Base-by-base conservation (phyloP, 1,140 invertebrate species). In the Panagrolaimus sp. region DNA sequence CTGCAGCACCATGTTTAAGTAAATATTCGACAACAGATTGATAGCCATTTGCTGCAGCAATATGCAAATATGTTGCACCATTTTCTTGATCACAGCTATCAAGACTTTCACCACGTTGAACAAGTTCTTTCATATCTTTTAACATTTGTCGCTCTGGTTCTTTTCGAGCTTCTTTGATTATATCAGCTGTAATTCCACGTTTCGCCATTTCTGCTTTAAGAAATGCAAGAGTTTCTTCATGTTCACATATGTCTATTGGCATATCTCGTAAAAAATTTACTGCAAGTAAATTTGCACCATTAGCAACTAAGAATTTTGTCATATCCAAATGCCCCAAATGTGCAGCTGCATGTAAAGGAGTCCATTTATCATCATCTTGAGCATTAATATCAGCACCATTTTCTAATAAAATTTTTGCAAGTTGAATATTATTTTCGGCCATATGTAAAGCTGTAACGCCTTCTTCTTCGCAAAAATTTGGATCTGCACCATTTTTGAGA, bases 231-330 rank as follows among this genome's bases (percentile, higher is more conserved):
- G 57, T 90, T 2, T 38, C 8, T 92, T 84, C 95, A 83, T 98
- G 95, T 45, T 82, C 80, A 86, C 95, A 98, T 74, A 98, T 96
- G 86, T 99, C 96, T 82, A 98, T 98, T 8, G 96, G 94, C 96
- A 98, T 98, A 82, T 99, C 98, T 43, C 93, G 95, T 85, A 98
- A 95, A 9, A 93, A 93, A 85, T 98, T 98, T 1, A 98, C 94
- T 16, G 94, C 93, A 78, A 99, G 85, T 71, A 98, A 85, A 85
- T 98, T 93, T 14, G 94, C 95, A 77, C 91, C 91, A 75, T 87
- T 90, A 76, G 84, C 83, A 68, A 90, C 89, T 7, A 91, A 85
- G 75, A 88, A 87, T 83, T 87, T 87, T 69, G 90, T 90, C 70
- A 94, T 86, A 82, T 93, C 91, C 48, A 96, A 87, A 67, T 98